phyloP scores from a whole-genome alignment of 2,113 vertebrate genomes.

The Hippocampus barbouri region DNA sequence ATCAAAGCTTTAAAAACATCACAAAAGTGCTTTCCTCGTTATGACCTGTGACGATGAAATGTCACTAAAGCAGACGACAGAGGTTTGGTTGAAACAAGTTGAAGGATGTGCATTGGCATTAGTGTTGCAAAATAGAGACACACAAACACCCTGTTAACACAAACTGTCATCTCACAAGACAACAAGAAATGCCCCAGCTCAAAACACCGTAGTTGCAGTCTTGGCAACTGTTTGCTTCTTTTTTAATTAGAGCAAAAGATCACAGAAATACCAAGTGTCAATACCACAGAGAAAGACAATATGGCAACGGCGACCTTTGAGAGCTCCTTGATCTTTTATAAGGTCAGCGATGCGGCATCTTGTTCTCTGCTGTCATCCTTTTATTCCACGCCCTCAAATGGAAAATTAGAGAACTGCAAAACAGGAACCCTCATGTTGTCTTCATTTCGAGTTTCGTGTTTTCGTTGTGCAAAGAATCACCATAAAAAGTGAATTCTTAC shows the following conservation, averaged over 20 bases:
- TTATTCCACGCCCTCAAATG: conserved; percentile 52
- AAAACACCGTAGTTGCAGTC: conserved; percentile 43
- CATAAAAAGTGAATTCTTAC: no score
- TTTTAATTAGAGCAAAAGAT: conserved; percentile 77
- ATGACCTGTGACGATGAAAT: background rate
- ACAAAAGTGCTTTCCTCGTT: background rate
- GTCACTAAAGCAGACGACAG: background rate
- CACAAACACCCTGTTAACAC: no score
- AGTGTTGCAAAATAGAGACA: background rate
- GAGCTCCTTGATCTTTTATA: conserved; percentile 73
- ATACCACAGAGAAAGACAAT: conserved; percentile 66
- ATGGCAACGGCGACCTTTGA: conserved; percentile 72
- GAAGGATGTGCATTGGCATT: background rate
- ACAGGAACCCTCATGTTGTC: conserved; percentile 5
- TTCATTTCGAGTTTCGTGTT: no score
- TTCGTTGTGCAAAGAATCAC: no score
- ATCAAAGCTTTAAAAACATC: background rate
- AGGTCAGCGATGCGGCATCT: conserved; percentile 69
- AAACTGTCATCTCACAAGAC: background rate
- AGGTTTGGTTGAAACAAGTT: background rate
- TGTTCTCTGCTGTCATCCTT: conserved; percentile 51
- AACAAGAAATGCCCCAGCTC: conserved; percentile 41
- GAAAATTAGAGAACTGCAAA: conserved; percentile 50
- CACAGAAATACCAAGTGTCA: conserved; percentile 78
- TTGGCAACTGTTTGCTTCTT: conserved; percentile 67